A percentile compares a stretch with the other conserved stretches of the same genome.
These are phyloP conservation scores for Oreocharis arfaki DNA, from an alignment of 2,113 vertebrate genomes.

Conservation along the genomic window DNA sequence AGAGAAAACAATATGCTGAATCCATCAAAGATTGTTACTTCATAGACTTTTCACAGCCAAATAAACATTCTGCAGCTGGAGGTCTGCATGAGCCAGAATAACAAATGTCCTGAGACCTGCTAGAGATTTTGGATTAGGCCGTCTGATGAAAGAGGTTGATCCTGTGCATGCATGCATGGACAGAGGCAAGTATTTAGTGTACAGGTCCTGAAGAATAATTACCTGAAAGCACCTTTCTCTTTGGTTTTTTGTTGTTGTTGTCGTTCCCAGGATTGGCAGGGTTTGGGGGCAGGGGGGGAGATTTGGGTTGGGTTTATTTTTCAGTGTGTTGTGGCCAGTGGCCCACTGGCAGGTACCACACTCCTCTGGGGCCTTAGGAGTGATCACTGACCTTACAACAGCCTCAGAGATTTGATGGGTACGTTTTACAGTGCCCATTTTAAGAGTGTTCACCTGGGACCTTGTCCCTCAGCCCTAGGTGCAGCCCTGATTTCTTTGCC, in stretches of 20 bases:
- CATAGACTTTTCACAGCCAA: slow-evolving; percentile 41
- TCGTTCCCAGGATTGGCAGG: neutral
- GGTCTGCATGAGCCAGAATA: slow-evolving; percentile 15
- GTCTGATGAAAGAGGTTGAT: neutral
- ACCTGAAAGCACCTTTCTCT: neutral
- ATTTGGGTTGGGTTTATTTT: neutral
- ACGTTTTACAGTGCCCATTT: neutral
- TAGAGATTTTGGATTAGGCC: neutral
- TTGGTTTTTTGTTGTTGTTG: rapidly evolving
- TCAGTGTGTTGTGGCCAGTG: neutral
- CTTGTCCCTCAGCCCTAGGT: neutral
- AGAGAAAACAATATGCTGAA: slow-evolving; percentile 33
- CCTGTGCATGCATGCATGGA: neutral
- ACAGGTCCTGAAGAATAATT: neutral
- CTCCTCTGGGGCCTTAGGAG: neutral
- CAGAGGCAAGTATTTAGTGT: neutral
- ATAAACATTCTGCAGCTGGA: slow-evolving; percentile 55
- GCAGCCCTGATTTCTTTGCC: neutral
- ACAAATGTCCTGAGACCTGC: neutral
- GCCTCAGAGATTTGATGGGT: neutral
- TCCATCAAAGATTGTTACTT: slow-evolving; percentile 38
- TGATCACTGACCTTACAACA: neutral
- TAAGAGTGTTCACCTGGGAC: neutral
- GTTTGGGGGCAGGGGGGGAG: neutral
- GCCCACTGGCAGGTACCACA: neutral